A percentile compares a stretch with the other conserved stretches of the same genome.
phyloP scores from a whole-genome alignment of 2,113 vertebrate genomes.

The Saguinus midas region DNA sequence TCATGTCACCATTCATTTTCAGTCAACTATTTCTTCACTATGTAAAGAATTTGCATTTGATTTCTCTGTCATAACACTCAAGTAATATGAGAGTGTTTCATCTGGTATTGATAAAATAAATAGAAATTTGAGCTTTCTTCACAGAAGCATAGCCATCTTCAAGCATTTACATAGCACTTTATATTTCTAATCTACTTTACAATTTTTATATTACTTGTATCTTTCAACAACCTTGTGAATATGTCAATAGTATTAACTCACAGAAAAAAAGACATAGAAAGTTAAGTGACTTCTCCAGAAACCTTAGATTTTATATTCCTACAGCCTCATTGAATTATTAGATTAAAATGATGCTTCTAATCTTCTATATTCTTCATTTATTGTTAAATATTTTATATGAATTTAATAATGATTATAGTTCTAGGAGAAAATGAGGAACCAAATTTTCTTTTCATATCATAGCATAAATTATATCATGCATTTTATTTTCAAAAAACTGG shows the following conservation, averaged over 20 bases:
- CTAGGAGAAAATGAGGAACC: background rate
- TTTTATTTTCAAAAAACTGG: background rate
- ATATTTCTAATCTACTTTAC: slow-evolving; percentile 17
- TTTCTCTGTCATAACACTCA: slow-evolving; percentile 17
- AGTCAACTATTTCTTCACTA: slow-evolving; percentile 62
- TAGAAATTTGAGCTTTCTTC: slow-evolving; percentile 11
- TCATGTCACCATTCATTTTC: slow-evolving; percentile 52
- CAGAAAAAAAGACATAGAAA: background rate
- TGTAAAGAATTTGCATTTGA: background rate
- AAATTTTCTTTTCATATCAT: background rate
- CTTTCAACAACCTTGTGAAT: slow-evolving; percentile 33
- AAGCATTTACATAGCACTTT: background rate
- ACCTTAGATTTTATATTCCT: background rate
- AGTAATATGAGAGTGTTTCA: slow-evolving; percentile 11
- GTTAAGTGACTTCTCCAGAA: background rate
- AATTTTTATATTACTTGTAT: background rate
- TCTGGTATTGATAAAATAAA: slow-evolving; percentile 45
- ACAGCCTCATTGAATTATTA: background rate
- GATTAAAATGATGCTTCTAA: background rate
- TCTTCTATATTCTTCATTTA: background rate
- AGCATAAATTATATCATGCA: background rate
- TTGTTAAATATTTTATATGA: background rate
- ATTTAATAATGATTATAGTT: background rate
- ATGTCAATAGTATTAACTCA: slow-evolving; percentile 7
- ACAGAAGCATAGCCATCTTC: background rate